Base-by-base conservation (phyloP, 2,888 invertebrate species). In the Cerceris ruficornis region DNA sequence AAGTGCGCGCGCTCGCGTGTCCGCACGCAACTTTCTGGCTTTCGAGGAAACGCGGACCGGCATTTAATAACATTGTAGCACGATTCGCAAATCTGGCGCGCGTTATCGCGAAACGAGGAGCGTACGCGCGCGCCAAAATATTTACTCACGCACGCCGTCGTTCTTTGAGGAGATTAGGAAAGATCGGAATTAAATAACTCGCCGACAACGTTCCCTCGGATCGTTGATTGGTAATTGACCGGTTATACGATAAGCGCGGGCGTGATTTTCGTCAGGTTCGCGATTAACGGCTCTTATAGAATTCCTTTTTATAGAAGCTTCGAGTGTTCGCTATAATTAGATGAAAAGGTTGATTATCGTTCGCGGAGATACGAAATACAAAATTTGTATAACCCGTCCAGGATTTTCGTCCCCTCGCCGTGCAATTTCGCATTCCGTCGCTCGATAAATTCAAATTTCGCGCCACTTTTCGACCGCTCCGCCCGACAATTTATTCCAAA, bases 91-190 rank as follows among this genome's bases (percentile, higher is more conserved):
- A 13, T 49, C 49, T 14, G 39, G 50, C 54, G 41, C 15, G 60
- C n/a, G 39, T 57, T 61, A 57, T 62, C 62, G 60, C 58, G 28
- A 55, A 54, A 13, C 52, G 11, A 15, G 69, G 60, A 62, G 54
- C 50, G 41, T 11, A 54, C 69, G 54, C 60, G 69, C 79, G 58
- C 70, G 61, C 59, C 54, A 61, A 69, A 69, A 69, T 61, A 65
- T 82, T 82, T 69, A 69, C 74, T 62, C 62, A 59, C 58, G 55
- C 60, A 70, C 60, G 28, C 28, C 28, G 60, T 58, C 64, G 72
- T 68, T 75, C 72, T 80, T 78, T 70, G 71, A 73, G 75, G 73
- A 75, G 78, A 79, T 83, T 83, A 76, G 76, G 81, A 76, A 75
- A 68, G 28, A 75, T 46, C n/a, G 57, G 74, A 74, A 75, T 80